These are phyloP conservation scores for Pocillopora grandis DNA, from an alignment of 92 coral and sea anemone genomes.

Conservation along the genomic window DNA sequence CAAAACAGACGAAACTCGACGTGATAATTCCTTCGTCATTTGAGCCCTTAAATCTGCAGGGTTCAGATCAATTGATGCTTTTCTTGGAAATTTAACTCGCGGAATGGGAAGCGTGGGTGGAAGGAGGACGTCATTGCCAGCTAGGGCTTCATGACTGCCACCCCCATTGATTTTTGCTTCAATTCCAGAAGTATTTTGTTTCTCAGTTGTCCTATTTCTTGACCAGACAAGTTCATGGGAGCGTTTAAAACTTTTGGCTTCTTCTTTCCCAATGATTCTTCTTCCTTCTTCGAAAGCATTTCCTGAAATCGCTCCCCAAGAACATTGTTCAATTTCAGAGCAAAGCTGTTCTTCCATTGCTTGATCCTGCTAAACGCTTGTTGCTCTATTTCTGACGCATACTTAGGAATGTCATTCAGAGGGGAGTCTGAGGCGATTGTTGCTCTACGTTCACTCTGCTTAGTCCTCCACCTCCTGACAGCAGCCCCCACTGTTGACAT, in stretches of 20 bases:
- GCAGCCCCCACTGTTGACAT: constrained; percentile 30
- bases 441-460: constrained; percentile 20
- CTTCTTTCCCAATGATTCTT: constrained; percentile 16
- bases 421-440: constrained; percentile 42
- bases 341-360: constrained; percentile 56
- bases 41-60: constrained; percentile 44
- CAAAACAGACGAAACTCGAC: constrained; percentile 20
- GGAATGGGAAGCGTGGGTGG: constrained; percentile 33
- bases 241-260: constrained; percentile 45
- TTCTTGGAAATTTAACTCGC: constrained; percentile 39
- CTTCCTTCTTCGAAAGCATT: constrained; percentile 7
- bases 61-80: constrained; percentile 19
- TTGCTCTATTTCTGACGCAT: constrained; percentile 60
- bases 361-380: constrained; percentile 55
- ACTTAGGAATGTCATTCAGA: constrained; percentile 42
- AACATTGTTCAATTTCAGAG: constrained; percentile 50
- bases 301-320: constrained; percentile 40
- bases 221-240: constrained; percentile 46
- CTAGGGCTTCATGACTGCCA: background rate
- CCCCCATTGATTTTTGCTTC: constrained; percentile 32
- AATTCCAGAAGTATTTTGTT: constrained; percentile 43
- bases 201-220: constrained; percentile 40
- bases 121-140: background rate
- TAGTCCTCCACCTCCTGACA: constrained; percentile 13
- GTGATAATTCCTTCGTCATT: constrained; percentile 46